Evolutionary conservation across 2,797 vertebrate genomes (phyloP), one percentile per base, ranked within the genome.

Genomic region (Acropternis orthonyx): DNA sequence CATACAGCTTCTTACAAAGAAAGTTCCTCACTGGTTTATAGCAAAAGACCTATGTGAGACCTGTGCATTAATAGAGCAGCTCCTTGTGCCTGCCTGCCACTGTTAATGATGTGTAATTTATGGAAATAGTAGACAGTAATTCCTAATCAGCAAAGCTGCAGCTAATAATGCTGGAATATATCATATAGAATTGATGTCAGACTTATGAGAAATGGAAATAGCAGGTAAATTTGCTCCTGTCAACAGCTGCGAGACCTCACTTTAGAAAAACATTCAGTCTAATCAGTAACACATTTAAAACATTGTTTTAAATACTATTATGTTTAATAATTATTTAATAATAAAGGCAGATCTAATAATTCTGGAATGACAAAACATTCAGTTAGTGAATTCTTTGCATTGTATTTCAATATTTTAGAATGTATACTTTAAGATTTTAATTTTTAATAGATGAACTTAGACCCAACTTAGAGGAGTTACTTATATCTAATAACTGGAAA

Each of bases 101-200:
- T 89, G 83, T 43, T 95, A 97, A 95, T 97, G 89, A 94, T 82
- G 93, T 62, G 77, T 83, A 95, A 95, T 97, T 96, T 92, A 88
- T 91, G 76, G 81, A 95, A 78, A 92, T 92, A 66, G 51, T 84
- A 88, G 91, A 74, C 61, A 74, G 58, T 56, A 86, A 81, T 94
- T 94, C 90, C 91, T 96, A 97, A 95, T 97, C 68, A 93, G 76
- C n/a, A 93, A 90, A 86, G 55, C 51, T 92, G 22, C 34, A 79
- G 71, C 78, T 95, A 92, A 92, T 96, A 95, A 89, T 80, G 58
- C 72, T 58, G 37, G 34, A 91, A 87, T 52, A 48, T 75, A 86
- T 91, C 75, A 86, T 72, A 63, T 51, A 80, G 75, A 52, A 93
- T 55, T 94, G 59, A 93, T 95, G 69, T 32, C 72, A 78, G 32